These are phyloP conservation scores for Tyrophagus putrescentiae DNA, from an alignment of 1,140 invertebrate genomes.

Conservation along the genomic window DNA sequence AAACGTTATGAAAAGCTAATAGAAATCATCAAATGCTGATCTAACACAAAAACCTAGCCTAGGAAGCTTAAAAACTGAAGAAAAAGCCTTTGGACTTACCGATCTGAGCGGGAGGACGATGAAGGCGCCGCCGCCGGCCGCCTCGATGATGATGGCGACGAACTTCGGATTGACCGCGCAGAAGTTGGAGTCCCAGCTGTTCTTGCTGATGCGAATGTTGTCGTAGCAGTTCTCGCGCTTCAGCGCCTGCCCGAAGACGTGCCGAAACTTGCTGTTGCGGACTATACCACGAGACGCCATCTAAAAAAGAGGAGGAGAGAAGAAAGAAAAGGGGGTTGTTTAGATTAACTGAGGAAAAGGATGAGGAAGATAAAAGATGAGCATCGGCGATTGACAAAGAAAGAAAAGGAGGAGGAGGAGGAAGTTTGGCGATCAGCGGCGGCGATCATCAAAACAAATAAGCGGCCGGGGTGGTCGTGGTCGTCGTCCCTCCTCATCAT, in stretches of 20 bases:
- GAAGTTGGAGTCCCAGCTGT: slow-evolving; percentile 95
- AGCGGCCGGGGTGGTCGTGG: too few relatives aligned
- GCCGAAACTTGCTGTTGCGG: slow-evolving; percentile 90
- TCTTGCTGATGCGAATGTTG: slow-evolving; percentile 94
- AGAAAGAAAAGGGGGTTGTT: not conserved
- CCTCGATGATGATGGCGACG: slow-evolving; percentile 95
- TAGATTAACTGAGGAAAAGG: too few relatives aligned
- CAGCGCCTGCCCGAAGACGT: slow-evolving; percentile 89
- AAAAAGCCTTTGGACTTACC: slow-evolving; percentile 42
- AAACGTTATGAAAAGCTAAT: not conserved
- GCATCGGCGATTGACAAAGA: not conserved
- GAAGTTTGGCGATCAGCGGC: too few relatives aligned
- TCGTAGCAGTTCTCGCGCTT: slow-evolving; percentile 98
- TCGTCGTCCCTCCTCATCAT: too few relatives aligned
- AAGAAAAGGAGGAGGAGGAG: not conserved
- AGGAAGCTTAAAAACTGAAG: not conserved
- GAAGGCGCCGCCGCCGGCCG: slow-evolving; percentile 94
- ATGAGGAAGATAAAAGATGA: not conserved
- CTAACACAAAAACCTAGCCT: slow-evolving; percentile 11
- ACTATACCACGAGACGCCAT: slow-evolving; percentile 75
- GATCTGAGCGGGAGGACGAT: slow-evolving; percentile 91
- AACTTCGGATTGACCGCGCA: slow-evolving; percentile 99
- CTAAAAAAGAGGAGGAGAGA: not conserved
- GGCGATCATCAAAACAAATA: too few relatives aligned
- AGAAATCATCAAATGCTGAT: not conserved